Evolutionary conservation across 2,888 invertebrate species (phyloP).

Genomic region (Scaptomyza cyrtandrae): DNA sequence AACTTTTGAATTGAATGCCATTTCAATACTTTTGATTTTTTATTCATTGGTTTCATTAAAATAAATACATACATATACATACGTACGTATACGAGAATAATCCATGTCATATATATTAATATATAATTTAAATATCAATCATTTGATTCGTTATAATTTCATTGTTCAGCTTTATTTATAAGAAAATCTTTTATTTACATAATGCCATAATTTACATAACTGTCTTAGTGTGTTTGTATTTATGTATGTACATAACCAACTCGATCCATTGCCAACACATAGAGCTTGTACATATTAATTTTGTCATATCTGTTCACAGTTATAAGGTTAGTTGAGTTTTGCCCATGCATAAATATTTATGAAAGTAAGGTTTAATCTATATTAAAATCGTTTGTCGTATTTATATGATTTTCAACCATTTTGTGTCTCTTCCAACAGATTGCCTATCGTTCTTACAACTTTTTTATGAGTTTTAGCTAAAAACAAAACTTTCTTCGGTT

Average conservation of each 20-base stretch:
- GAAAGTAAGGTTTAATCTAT: slow-evolving; percentile 44
- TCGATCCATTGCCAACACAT: slow-evolving; percentile 46
- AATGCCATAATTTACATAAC: slow-evolving; percentile 60
- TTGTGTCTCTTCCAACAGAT: slow-evolving; percentile 36
- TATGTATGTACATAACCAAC: slow-evolving; percentile 21
- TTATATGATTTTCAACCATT: slow-evolving; percentile 68
- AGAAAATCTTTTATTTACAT: slow-evolving; percentile 51
- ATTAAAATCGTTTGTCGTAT: slow-evolving; percentile 63
- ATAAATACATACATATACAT: slow-evolving; percentile 64
- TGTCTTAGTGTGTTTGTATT: slow-evolving; percentile 19
- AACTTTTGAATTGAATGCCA: slow-evolving; percentile 59
- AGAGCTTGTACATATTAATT: slow-evolving; percentile 25
- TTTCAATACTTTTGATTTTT: slow-evolving; percentile 63
- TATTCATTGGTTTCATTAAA: slow-evolving; percentile 47
- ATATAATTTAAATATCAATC: slow-evolving; percentile 53
- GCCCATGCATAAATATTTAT: slow-evolving; percentile 34
- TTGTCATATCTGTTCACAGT: slow-evolving; percentile 21
- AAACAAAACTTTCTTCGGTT: background rate
- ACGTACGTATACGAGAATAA: slow-evolving; percentile 48
- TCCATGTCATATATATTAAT: slow-evolving; percentile 47
- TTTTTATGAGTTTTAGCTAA: background rate
- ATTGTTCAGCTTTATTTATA: slow-evolving; percentile 36
- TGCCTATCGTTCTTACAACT: slow-evolving; percentile 30
- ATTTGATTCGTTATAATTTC: slow-evolving; percentile 23
- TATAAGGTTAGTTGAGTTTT: slow-evolving; percentile 35